phyloP scores from a whole-genome alignment of 92 coral and sea anemone genomes.

The Isaurus tuberculatus region DNA sequence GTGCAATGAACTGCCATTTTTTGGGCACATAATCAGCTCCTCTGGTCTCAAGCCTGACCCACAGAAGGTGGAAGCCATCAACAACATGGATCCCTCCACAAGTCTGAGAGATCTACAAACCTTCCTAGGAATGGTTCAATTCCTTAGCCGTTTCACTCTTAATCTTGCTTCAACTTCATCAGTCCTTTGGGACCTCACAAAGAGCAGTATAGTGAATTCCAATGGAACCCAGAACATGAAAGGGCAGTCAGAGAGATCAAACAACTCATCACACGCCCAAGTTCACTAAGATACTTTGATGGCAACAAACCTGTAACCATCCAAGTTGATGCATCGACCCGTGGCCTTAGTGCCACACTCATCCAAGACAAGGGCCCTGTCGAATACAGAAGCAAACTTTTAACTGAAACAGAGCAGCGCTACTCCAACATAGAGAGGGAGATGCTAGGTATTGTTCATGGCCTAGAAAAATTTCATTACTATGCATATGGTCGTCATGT shows the following conservation, averaged over 20 bases:
- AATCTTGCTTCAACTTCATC: conserved; percentile 59
- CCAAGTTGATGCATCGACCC: conserved; percentile 67
- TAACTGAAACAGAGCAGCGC: conserved; percentile 64
- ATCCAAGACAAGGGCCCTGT: conserved; percentile 71
- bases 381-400: conserved; percentile 67
- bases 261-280: conserved; percentile 50
- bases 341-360: conserved; percentile 70
- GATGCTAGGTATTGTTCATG: too few species aligned
- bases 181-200: conserved; percentile 71
- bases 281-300: conserved; percentile 70
- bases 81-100: conserved; percentile 51
- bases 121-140: conserved; percentile 77
- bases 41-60: conserved; percentile 52
- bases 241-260: conserved; percentile 62
- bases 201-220: conserved; percentile 57
- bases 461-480: too few species aligned
- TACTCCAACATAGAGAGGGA: conserved; percentile 75
- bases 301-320: conserved; percentile 64
- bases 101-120: conserved; percentile 71
- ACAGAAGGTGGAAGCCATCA: conserved; percentile 22
- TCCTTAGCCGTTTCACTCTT: conserved; percentile 69
- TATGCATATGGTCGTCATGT: too few species aligned
- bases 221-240: conserved; percentile 66
- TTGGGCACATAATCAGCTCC: conserved; percentile 48
- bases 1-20: conserved; percentile 29